A percentile compares a stretch with the other conserved stretches of the same genome.
These are phyloP conservation scores for Hemichromis elongatus DNA, from an alignment of 2,113 vertebrate species.

Conservation along the genomic window DNA sequence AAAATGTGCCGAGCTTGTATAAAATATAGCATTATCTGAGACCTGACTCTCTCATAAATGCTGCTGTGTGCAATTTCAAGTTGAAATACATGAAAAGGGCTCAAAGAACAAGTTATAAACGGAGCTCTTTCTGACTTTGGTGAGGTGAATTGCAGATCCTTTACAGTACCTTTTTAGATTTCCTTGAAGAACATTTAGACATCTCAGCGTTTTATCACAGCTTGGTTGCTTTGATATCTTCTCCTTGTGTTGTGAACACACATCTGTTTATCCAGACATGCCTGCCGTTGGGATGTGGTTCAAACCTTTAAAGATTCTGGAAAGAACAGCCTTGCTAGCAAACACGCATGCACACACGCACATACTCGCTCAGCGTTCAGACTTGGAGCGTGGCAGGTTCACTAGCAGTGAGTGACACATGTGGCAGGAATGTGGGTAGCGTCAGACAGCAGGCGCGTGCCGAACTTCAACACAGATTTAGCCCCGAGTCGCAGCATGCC, in stretches of 20 bases:
- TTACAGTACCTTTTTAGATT: neutral
- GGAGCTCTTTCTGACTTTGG: neutral
- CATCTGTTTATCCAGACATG: slow-evolving; percentile 49
- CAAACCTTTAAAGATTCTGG: slow-evolving; percentile 55
- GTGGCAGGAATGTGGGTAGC: slow-evolving; percentile 57
- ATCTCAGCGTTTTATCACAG: slow-evolving; percentile 7
- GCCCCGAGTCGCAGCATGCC: slow-evolving; percentile 21
- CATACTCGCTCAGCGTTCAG: neutral
- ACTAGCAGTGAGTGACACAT: slow-evolving; percentile 56
- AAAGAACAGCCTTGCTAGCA: slow-evolving; percentile 11
- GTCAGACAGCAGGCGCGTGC: slow-evolving; percentile 60
- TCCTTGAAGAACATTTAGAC: slow-evolving; percentile 5
- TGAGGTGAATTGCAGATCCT: neutral
- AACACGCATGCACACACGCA: neutral
- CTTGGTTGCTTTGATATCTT: slow-evolving; percentile 16
- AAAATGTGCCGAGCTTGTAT: no score
- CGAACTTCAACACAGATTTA: slow-evolving; percentile 60
- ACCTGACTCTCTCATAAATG: neutral
- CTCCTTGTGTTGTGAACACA: slow-evolving; percentile 42
- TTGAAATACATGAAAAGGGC: neutral
- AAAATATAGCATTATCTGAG: neutral
- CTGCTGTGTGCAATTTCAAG: neutral
- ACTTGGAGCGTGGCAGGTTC: slow-evolving; percentile 32
- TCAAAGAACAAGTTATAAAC: neutral
- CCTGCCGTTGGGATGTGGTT: slow-evolving; percentile 17